Evolutionary conservation across 92 coral and sea anemone genomes (phyloP), one percentile per base, ranked within the genome.

Genomic region (Phymanthus crucifer): DNA sequence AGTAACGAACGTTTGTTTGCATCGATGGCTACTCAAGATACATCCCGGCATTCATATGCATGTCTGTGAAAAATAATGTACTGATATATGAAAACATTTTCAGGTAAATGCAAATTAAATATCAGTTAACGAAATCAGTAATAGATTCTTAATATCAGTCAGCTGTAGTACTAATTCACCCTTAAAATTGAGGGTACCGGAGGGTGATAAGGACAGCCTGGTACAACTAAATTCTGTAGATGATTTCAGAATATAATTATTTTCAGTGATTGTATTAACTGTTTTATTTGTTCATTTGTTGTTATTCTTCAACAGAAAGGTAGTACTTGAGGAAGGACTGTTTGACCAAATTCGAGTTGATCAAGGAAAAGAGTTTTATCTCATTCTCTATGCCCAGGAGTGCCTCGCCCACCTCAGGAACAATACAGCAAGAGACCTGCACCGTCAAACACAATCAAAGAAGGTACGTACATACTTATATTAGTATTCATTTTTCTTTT

Each of bases 271-370:
- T n/a, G n/a, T n/a, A 16, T 54, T 19, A 54, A 54, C 21, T 19
- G 4, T 10, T 54, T 54, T 54, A 14, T 14, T 6, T 17, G 23
- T 54, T 54, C 16, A 54, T 32, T 3, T 70, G 23, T 34, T 32
- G 8, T 33, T 70, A 2, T 1, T 34, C 11, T 38, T 70, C 37
- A n/a, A 29, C 43, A 70, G 74, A 70, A 70, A 70, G 74, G 74
- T 70, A 11, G 74, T 40, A 70, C 74, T 70, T 32, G 78, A 81
- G 27, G 86, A 86, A 66, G 90, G 90, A 11, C 33, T 86, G 61
- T 86, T 86, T 75, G 83, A 86, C 74, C 90, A 86, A 48, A 71
- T 87, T 54, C 78, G 87, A 37, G 91, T 87, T 47, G 87, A 87
- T 52, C 87, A 87, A 70, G 91, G 91, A 74, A 78, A 73, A 43